These are phyloP conservation scores for Bimastos eiseni DNA, from an alignment of 2,888 invertebrate genomes.

Conservation along the genomic window DNA sequence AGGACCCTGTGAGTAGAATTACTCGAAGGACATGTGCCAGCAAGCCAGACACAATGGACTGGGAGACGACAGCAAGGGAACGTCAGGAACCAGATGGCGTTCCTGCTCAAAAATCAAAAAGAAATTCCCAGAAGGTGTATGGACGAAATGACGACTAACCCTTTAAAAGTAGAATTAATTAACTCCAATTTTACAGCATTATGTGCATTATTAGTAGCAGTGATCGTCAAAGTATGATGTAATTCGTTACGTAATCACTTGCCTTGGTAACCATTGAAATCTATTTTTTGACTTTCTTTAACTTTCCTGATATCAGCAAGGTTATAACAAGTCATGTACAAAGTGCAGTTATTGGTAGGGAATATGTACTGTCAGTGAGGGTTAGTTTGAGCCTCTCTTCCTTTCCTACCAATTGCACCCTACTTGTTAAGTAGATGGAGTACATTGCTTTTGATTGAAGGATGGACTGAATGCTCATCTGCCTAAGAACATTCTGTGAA, in stretches of 20 bases:
- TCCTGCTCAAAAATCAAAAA: neutral
- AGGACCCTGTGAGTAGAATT: neutral
- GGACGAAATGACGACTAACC: neutral
- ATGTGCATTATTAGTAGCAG: neutral
- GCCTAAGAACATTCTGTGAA: neutral
- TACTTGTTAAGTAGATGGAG: neutral
- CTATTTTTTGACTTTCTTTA: neutral
- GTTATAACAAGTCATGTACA: neutral
- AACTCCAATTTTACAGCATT: constrained; percentile 4
- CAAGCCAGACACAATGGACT: neutral
- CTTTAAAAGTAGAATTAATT: neutral
- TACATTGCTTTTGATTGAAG: neutral
- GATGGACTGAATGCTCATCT: neutral
- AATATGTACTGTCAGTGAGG: neutral
- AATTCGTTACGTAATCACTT: neutral
- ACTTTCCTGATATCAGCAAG: neutral
- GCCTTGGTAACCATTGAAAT: constrained; percentile 1
- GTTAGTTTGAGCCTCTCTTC: neutral
- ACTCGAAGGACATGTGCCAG: neutral
- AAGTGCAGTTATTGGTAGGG: neutral
- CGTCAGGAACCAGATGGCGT: neutral
- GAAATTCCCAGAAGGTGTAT: neutral
- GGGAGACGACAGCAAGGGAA: neutral
- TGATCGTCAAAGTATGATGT: neutral
- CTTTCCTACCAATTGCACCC: neutral